Conservation (phyloP, 2,797 vertebrate species). For the Chelon labrosus region DNA sequence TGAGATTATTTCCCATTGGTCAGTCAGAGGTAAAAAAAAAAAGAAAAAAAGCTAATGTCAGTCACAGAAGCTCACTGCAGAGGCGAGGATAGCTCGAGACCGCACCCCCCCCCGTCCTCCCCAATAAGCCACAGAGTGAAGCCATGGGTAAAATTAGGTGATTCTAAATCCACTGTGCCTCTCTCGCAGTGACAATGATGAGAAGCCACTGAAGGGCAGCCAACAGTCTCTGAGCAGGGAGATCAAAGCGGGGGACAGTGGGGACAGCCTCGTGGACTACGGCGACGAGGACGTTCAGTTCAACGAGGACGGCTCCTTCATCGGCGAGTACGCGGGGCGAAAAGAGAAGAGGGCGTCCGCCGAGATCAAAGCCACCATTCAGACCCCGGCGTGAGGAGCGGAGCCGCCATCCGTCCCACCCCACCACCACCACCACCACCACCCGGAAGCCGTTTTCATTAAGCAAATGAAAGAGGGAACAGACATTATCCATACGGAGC, state of each 20-base stretch:
- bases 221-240: constrained; percentile 89
- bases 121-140: constrained; percentile 65
- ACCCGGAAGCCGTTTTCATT: constrained; percentile 53
- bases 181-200: constrained; percentile 92
- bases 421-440: constrained; percentile 23
- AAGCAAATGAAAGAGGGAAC: constrained; percentile 63
- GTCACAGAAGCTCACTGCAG: constrained; percentile 30
- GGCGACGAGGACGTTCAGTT: constrained; percentile 95
- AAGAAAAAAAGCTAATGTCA: constrained; percentile 31
- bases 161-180: constrained; percentile 63
- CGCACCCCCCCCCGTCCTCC: constrained; percentile 3
- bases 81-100: constrained; percentile 31
- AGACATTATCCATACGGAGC: constrained; percentile 71
- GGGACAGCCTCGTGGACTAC: constrained; percentile 96
- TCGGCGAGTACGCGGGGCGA: constrained; percentile 93
- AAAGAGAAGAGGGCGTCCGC: constrained; percentile 91
- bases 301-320: constrained; percentile 98
- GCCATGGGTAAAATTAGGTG: constrained; percentile 69
- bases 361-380: constrained; percentile 87
- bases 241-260: constrained; percentile 92
- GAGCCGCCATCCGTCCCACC: constrained; percentile 14
- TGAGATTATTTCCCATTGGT: constrained; percentile 44
- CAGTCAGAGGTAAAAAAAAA: constrained; percentile 32
- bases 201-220: constrained; percentile 97
- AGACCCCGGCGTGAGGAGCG: constrained; percentile 81